phyloP scores from a whole-genome alignment of 2,888 invertebrate species.

The Allolobophora icterica region DNA sequence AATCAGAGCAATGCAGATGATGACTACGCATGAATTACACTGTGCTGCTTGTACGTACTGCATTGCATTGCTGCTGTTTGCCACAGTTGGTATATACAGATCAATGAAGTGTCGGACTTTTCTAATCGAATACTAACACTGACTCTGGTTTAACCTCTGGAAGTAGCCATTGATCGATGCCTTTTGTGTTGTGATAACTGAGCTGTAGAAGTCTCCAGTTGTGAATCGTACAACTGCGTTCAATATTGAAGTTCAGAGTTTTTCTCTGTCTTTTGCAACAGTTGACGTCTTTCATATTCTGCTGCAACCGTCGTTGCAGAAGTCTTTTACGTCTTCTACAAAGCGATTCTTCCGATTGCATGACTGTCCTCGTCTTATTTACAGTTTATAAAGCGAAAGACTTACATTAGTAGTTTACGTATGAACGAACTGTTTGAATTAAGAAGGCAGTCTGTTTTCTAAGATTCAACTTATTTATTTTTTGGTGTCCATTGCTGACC shows the following conservation, averaged over 20 bases:
- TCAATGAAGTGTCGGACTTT: not conserved
- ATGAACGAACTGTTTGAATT: not conserved
- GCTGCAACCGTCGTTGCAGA: not conserved
- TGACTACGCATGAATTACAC: not conserved
- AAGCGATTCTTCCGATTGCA: not conserved
- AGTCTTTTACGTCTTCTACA: not conserved
- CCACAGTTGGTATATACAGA: not conserved
- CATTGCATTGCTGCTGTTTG: too few species aligned
- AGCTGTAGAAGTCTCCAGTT: not conserved
- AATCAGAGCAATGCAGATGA: too few species aligned
- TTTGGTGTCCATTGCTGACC: not conserved
- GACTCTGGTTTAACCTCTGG: not conserved
- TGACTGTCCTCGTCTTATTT: not conserved
- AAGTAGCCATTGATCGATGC: not conserved
- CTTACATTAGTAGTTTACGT: not conserved
- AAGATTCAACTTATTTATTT: not conserved
- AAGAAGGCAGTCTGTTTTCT: not conserved
- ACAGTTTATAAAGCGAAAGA: not conserved
- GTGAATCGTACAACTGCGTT: not conserved
- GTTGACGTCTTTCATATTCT: not conserved
- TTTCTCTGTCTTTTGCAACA: not conserved
- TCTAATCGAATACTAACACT: not conserved
- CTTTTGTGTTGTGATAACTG: not conserved
- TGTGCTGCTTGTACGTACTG: not conserved
- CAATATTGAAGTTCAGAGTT: not conserved